Conservation (phyloP, 2,888 invertebrate genomes). For the Dicroscelio sp. region DNA sequence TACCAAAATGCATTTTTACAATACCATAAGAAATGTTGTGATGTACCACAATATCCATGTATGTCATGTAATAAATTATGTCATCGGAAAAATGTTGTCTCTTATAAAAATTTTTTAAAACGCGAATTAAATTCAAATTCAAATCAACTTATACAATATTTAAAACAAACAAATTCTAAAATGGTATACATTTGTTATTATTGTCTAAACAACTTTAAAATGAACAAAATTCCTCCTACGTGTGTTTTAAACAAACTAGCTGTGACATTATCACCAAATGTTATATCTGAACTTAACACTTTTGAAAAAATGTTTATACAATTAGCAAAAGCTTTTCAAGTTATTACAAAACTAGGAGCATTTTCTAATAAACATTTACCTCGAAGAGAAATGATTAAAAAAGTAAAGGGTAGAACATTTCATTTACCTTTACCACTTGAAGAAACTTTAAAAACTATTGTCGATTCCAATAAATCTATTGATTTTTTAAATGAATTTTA, state of each 20-base stretch:
- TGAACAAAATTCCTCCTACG: conserved; percentile 82
- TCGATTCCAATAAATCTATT: background rate
- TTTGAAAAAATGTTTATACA: conserved; percentile 86
- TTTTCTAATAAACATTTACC: conserved; percentile 87
- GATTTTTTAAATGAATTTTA: conserved; percentile 83
- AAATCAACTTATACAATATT: no score
- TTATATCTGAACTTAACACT: background rate
- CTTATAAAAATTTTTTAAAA: no score
- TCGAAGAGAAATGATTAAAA: conserved; percentile 76
- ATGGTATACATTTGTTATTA: conserved; percentile 53
- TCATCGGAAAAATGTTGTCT: no score
- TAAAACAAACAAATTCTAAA: background rate
- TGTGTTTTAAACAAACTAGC: conserved; percentile 85
- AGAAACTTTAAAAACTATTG: conserved; percentile 83
- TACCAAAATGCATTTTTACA: no score
- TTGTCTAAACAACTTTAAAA: conserved; percentile 76
- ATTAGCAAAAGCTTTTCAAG: conserved; percentile 89
- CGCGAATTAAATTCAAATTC: no score
- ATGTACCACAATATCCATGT: no score
- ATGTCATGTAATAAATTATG: no score
- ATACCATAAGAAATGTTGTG: no score
- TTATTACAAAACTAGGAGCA: conserved; percentile 85
- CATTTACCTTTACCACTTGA: conserved; percentile 83
- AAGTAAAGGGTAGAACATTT: conserved; percentile 82
- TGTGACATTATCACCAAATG: conserved; percentile 32